phyloP scores from a whole-genome alignment of 2,797 vertebrate genomes.

The Megaceryle alcyon region DNA sequence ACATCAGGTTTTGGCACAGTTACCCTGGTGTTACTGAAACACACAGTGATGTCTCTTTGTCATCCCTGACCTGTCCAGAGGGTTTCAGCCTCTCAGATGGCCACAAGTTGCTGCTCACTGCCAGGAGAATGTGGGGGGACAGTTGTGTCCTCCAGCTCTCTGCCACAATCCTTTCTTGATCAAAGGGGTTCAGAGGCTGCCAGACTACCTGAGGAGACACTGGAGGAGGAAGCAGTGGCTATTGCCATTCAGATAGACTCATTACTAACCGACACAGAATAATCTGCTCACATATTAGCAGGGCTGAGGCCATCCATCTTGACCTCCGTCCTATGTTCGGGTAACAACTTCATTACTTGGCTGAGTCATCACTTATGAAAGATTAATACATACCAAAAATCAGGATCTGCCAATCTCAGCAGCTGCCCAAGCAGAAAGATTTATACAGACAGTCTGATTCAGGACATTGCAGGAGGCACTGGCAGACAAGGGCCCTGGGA shows the following conservation, averaged over 20 bases:
- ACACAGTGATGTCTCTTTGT: accelerated
- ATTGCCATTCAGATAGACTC: neutral
- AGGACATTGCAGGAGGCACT: neutral
- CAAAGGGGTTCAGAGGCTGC: neutral
- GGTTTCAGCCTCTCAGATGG: neutral
- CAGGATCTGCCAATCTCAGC: neutral
- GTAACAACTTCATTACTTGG: neutral
- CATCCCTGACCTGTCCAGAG: neutral
- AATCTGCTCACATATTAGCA: neutral
- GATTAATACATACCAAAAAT: neutral
- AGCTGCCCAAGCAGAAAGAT: neutral
- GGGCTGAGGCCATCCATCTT: neutral
- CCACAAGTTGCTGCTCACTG: neutral
- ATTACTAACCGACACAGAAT: neutral
- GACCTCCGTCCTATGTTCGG: neutral
- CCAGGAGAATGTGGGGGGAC: neutral
- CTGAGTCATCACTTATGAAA: neutral
- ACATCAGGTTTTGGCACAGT: neutral
- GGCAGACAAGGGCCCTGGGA: neutral
- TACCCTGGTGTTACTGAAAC: neutral
- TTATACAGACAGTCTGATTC: neutral
- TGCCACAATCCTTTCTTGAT: neutral
- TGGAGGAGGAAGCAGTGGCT: neutral
- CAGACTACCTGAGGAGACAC: neutral
- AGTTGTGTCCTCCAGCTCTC: neutral